These are phyloP conservation scores for Dolichopus griseipennis DNA, from an alignment of 2,888 invertebrate genomes.

Conservation along the genomic window DNA sequence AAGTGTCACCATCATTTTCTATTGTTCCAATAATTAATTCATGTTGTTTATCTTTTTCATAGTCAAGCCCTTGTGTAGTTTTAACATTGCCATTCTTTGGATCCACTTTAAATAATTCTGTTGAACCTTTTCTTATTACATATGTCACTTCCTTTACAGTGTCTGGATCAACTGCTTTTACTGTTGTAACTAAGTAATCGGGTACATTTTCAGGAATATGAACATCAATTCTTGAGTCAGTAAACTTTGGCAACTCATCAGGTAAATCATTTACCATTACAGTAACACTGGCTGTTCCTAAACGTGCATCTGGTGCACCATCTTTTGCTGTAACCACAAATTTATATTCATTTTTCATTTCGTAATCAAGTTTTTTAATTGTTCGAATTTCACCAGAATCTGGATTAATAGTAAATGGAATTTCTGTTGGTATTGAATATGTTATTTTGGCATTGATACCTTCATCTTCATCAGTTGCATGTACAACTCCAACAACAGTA, in stretches of 20 bases:
- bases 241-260: slow-evolving; percentile 76
- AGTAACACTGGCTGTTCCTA: slow-evolving; percentile 80
- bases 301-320: slow-evolving; percentile 72
- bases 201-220: slow-evolving; percentile 77
- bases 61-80: slow-evolving; percentile 67
- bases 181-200: slow-evolving; percentile 68
- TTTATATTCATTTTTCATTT: slow-evolving; percentile 60
- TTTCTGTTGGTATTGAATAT: slow-evolving; percentile 67
- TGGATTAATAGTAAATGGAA: slow-evolving; percentile 72
- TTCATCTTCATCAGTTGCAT: slow-evolving; percentile 78
- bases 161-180: slow-evolving; percentile 79
- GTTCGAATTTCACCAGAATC: slow-evolving; percentile 72
- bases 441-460: slow-evolving; percentile 73
- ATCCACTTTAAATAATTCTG: slow-evolving; percentile 73
- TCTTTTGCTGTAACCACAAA: slow-evolving; percentile 86
- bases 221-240: slow-evolving; percentile 62
- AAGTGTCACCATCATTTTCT: slow-evolving; percentile 63
- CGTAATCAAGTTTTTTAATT: slow-evolving; percentile 68
- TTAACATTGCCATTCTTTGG: slow-evolving; percentile 69
- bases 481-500: slow-evolving; percentile 65
- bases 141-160: slow-evolving; percentile 75
- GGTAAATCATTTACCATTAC: slow-evolving; percentile 65
- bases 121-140: slow-evolving; percentile 70
- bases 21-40: slow-evolving; percentile 71
- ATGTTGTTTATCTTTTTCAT: slow-evolving; percentile 64